These are phyloP conservation scores for Rhagoletis zephyria DNA, from an alignment of 1,140 invertebrate genomes.

Conservation along the genomic window DNA sequence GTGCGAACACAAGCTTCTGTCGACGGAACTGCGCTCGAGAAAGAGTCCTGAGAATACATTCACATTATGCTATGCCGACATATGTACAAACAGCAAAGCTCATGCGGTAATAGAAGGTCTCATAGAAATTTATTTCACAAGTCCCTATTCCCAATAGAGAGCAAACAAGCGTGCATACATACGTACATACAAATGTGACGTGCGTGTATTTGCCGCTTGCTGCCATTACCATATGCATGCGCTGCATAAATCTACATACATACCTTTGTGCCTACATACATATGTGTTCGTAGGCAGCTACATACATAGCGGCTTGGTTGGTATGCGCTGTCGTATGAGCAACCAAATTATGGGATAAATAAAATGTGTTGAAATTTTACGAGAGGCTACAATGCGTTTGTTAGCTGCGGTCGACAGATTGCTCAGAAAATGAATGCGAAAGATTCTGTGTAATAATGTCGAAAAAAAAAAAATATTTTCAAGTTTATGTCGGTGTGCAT, in stretches of 20 bases:
- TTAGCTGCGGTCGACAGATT: conserved; percentile 1
- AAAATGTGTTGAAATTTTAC: conserved; percentile 9
- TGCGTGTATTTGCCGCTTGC: not conserved
- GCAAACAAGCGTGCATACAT: not conserved
- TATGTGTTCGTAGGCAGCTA: not conserved
- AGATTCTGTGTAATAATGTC: not conserved
- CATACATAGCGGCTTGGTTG: not conserved
- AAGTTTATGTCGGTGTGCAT: not conserved
- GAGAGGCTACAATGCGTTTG: not conserved
- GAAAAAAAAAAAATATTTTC: not conserved
- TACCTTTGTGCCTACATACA: no score
- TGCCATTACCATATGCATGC: not conserved
- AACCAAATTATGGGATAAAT: conserved; percentile 27
- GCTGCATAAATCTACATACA: not conserved
- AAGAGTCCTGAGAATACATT: not conserved
- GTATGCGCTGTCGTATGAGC: not conserved
- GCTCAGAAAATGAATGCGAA: not conserved
- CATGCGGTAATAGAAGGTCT: not conserved
- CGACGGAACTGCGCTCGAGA: not conserved
- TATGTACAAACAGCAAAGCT: not conserved
- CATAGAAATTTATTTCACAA: not conserved
- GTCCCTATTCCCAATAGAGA: not conserved
- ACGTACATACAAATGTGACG: not conserved
- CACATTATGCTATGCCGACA: not conserved
- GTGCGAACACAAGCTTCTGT: not conserved